These are phyloP conservation scores for Scaptomyza graminum DNA, from an alignment of 1,140 invertebrate genomes.

Conservation along the genomic window DNA sequence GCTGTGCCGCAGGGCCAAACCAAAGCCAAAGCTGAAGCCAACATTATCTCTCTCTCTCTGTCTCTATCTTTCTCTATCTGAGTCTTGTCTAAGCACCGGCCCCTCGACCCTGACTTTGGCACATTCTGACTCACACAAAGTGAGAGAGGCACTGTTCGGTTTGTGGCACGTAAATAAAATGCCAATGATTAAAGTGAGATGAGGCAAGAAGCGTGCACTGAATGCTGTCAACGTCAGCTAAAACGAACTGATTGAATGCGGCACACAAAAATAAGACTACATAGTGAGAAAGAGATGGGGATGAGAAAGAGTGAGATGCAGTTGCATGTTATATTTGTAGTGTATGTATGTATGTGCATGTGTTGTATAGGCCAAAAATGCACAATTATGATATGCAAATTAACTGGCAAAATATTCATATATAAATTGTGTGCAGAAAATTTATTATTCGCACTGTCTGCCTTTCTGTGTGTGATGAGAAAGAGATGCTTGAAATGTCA, in stretches of 20 bases:
- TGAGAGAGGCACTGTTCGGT: not conserved
- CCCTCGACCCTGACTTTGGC: constrained; percentile 14
- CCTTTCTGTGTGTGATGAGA: not conserved
- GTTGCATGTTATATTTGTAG: constrained; percentile 12
- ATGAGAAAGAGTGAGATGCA: not conserved
- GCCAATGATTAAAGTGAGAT: constrained; percentile 47
- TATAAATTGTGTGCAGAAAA: constrained; percentile 34
- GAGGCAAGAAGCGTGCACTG: constrained; percentile 14
- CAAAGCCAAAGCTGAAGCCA: constrained; percentile 14
- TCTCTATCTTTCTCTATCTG: not conserved
- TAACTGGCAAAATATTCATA: constrained; percentile 52
- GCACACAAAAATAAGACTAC: constrained; percentile 11
- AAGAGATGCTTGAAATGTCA: constrained; percentile 14
- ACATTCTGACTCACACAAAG: constrained; percentile 31
- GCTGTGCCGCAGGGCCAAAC: constrained; percentile 45
- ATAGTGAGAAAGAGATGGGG: constrained; percentile 1
- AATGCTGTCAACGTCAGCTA: constrained; percentile 40
- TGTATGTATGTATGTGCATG: not conserved
- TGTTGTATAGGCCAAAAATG: constrained; percentile 35
- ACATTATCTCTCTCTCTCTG: constrained; percentile 11
- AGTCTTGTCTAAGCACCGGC: constrained; percentile 22
- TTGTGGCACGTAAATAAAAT: constrained; percentile 50
- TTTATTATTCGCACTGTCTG: constrained; percentile 12
- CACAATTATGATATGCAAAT: constrained; percentile 62
- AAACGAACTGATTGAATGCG: constrained; percentile 41